Conservation (phyloP, 1,140 invertebrate genomes). For the Babylonia areolata region DNA sequence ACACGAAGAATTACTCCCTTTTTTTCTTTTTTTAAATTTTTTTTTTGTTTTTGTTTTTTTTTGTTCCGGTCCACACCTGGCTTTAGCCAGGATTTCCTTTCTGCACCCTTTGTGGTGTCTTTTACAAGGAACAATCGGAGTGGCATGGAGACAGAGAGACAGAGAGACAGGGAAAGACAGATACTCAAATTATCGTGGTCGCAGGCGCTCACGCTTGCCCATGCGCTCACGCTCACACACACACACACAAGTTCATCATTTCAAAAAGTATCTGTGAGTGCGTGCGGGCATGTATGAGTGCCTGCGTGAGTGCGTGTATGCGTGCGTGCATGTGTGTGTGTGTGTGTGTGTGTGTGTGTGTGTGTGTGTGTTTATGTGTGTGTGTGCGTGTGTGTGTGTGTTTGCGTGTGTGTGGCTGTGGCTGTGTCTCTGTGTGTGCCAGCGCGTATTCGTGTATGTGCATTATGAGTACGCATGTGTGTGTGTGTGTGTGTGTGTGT, state of each 20-base stretch:
- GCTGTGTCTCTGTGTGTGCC: background rate
- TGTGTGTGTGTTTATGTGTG: slow-evolving; percentile 1
- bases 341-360: slow-evolving; percentile 4
- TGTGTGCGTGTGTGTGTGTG: slow-evolving; percentile 7
- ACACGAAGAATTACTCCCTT: background rate
- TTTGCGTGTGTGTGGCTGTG: background rate
- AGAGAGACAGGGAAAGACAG: no score
- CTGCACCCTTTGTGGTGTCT: no score
- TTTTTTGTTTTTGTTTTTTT: background rate
- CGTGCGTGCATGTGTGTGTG: background rate
- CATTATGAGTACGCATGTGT: background rate
- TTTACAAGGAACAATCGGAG: no score
- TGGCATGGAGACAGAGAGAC: no score
- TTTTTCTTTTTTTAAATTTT: background rate
- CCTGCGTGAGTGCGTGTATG: background rate
- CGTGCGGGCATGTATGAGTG: background rate
- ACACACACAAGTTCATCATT: background rate
- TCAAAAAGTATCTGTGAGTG: background rate
- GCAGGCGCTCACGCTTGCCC: no score
- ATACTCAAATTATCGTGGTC: no score
- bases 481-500: background rate
- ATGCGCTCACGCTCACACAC: no score
- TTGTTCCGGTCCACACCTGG: no score
- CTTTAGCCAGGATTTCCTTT: no score
- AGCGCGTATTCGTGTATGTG: background rate